Conservation (phyloP, 2,888 invertebrate genomes). For the Hirtodrosophila confusa region DNA sequence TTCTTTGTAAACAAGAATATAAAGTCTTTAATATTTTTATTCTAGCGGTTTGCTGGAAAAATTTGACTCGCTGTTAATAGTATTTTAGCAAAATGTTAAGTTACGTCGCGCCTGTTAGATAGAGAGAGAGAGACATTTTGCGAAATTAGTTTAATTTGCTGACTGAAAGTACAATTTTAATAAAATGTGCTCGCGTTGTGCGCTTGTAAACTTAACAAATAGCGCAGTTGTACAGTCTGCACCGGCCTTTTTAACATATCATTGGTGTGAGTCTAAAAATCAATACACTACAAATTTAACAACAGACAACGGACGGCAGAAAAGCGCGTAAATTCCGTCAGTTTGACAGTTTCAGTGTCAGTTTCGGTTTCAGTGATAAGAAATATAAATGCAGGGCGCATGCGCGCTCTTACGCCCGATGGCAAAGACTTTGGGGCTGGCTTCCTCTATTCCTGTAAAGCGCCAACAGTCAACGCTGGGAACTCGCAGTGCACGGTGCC, state of each 20-base stretch:
- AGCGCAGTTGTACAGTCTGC: background rate
- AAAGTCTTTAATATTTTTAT: too few relatives aligned
- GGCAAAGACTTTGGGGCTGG: conserved; percentile 12
- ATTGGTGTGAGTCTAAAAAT: conserved; percentile 48
- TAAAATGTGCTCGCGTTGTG: background rate
- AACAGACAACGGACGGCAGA: conserved; percentile 29
- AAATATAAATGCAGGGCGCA: conserved; percentile 43
- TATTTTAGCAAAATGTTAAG: too few relatives aligned
- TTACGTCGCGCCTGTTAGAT: too few relatives aligned
- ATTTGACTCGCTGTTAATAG: too few relatives aligned
- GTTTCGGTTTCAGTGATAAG: conserved; percentile 64
- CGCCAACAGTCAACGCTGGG: conserved; percentile 69
- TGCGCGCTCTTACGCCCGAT: conserved; percentile 51
- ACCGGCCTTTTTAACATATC: conserved; percentile 13
- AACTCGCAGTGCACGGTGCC: conserved; percentile 65
- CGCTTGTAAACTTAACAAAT: background rate
- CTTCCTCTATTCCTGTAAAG: conserved; percentile 39
- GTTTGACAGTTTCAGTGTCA: conserved; percentile 53
- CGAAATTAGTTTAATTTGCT: conserved; percentile 28
- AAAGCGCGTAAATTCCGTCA: conserved; percentile 77
- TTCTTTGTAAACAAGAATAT: too few relatives aligned
- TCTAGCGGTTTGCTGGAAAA: too few relatives aligned
- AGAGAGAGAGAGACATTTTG: conserved; percentile 8
- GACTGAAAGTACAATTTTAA: conserved; percentile 38
- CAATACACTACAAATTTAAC: conserved; percentile 53